Percentiles rank a stretch among this genome's conserved stretches.
Conservation (phyloP, 2,797 vertebrate genomes). For the Sebastolobus alascanus region DNA sequence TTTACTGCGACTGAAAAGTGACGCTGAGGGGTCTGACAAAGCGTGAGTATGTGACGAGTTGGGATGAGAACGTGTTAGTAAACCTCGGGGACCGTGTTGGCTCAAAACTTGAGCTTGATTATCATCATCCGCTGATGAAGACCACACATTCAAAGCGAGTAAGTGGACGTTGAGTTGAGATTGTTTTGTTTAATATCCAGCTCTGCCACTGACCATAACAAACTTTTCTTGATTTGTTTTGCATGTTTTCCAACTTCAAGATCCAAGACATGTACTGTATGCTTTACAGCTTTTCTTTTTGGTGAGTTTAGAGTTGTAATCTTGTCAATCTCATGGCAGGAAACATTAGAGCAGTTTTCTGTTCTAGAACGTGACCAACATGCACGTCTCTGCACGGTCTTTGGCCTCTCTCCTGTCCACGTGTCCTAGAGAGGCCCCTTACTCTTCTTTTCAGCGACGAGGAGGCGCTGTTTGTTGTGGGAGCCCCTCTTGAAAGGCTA, state of each 20-base stretch:
- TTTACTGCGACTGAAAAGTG: too few relatives aligned
- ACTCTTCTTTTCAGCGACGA: conserved; percentile 54
- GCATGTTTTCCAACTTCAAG: neutral
- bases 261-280: neutral
- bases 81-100: neutral
- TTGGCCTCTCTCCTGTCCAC: conserved; percentile 66
- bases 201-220: neutral
- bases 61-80: too few relatives aligned
- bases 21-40: too few relatives aligned
- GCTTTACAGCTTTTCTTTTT: neutral
- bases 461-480: conserved; percentile 61
- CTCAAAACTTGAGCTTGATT: neutral
- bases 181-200: neutral
- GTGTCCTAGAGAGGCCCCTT: conserved; percentile 60
- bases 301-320: neutral
- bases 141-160: neutral
- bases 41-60: too few relatives aligned
- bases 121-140: neutral
- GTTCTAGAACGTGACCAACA: neutral
- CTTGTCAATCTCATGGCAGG: neutral
- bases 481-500: conserved; percentile 59
- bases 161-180: neutral
- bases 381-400: conserved; percentile 37
- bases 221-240: neutral
- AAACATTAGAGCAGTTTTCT: neutral